Conservation (phyloP, 1,140 invertebrate species). For the Drosophila pseudoananassae region DNA sequence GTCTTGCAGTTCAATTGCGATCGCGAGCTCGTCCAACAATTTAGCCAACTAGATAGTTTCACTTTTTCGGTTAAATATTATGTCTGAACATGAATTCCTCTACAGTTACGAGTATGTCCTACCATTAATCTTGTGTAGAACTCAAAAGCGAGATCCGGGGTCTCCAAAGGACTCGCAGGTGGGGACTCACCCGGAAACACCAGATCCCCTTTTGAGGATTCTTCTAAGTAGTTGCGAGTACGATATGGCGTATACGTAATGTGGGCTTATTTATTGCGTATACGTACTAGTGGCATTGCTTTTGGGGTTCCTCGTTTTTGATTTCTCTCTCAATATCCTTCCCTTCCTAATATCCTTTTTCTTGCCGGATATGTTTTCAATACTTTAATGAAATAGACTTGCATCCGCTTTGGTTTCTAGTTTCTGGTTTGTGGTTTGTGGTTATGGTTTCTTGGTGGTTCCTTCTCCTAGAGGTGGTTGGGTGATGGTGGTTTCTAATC, state of each 20-base stretch:
- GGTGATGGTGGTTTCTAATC: slow-evolving; percentile 21
- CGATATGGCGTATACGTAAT: slow-evolving; percentile 21
- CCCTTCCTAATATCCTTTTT: background rate
- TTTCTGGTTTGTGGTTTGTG: slow-evolving; percentile 1
- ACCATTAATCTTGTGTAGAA: slow-evolving; percentile 8
- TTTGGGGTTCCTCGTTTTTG: slow-evolving; percentile 7
- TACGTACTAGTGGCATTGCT: slow-evolving; percentile 26
- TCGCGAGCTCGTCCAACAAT: slow-evolving; percentile 14
- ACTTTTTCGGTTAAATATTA: background rate
- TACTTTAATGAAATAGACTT: slow-evolving; percentile 2
- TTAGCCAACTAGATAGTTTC: slow-evolving; percentile 11
- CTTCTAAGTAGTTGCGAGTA: slow-evolving; percentile 3
- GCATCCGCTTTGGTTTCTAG: slow-evolving; percentile 14
- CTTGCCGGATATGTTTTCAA: slow-evolving; percentile 19
- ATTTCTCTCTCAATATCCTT: background rate
- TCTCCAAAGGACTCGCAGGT: background rate
- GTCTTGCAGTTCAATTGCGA: slow-evolving; percentile 5
- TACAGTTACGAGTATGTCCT: slow-evolving; percentile 18
- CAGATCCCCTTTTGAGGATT: background rate
- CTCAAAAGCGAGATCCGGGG: background rate
- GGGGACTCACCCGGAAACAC: background rate
- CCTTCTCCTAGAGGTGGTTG: slow-evolving; percentile 18
- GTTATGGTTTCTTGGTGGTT: slow-evolving; percentile 25
- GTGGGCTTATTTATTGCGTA: slow-evolving; percentile 6
- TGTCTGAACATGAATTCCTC: slow-evolving; percentile 17